Conservation (phyloP, 2,888 invertebrate genomes). For the Catocala fraxini region DNA sequence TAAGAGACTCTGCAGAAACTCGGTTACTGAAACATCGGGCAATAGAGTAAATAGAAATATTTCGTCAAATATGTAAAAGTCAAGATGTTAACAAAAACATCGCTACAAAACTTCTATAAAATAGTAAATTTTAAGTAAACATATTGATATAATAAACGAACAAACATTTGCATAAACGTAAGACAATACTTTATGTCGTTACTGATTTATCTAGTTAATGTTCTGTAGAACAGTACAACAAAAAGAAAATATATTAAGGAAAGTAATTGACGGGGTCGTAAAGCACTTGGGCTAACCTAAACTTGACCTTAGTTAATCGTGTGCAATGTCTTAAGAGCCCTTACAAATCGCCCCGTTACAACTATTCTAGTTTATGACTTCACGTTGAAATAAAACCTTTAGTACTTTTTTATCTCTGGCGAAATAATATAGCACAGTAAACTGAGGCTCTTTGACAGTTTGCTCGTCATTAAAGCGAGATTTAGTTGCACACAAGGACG, state of each 20-base stretch:
- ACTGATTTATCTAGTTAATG: neutral
- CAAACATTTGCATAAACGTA: no score
- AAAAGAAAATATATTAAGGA: slow-evolving; percentile 6
- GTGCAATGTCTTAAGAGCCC: slow-evolving; percentile 28
- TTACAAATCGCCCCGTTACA: slow-evolving; percentile 25
- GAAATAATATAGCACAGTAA: neutral
- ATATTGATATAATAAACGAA: no score
- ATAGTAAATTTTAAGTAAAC: no score
- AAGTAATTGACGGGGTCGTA: slow-evolving; percentile 21
- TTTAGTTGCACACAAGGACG: no score
- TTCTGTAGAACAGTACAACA: slow-evolving; percentile 4
- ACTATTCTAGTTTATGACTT: slow-evolving; percentile 30
- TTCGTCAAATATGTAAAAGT: no score
- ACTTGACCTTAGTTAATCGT: slow-evolving; percentile 45
- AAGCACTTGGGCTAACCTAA: slow-evolving; percentile 30
- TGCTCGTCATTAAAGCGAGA: neutral
- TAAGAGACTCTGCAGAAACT: no score
- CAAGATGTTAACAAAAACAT: no score
- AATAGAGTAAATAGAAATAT: no score
- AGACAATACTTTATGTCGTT: neutral
- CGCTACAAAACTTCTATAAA: no score
- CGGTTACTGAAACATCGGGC: no score
- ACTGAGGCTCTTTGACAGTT: neutral
- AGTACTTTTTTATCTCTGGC: slow-evolving; percentile 4
- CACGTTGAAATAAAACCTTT: slow-evolving; percentile 23